phyloP scores from a whole-genome alignment of 2,797 vertebrate species.

The Epinephelus coioides region DNA sequence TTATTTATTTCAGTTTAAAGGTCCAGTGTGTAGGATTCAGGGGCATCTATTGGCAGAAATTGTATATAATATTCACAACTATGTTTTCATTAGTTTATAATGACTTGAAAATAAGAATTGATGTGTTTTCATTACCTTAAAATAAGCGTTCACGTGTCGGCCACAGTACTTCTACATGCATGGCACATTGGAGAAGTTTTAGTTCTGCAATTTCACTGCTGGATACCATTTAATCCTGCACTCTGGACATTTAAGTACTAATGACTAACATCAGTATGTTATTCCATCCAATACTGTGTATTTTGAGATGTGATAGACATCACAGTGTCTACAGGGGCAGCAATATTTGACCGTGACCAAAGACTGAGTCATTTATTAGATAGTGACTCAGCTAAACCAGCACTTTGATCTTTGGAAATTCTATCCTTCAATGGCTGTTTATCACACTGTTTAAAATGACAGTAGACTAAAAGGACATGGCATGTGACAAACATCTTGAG shows the following conservation, averaged over 20 bases:
- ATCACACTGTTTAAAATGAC: constrained; percentile 36
- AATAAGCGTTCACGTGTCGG: too few species aligned
- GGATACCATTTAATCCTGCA: too few species aligned
- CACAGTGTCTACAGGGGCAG: background rate
- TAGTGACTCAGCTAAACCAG: constrained; percentile 8
- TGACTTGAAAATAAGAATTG: too few species aligned
- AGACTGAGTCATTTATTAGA: constrained; percentile 11
- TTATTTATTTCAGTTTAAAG: background rate
- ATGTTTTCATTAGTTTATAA: too few species aligned
- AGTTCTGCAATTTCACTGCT: too few species aligned
- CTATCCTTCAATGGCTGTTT: constrained; percentile 25
- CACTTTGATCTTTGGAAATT: constrained; percentile 19
- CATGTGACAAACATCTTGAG: constrained; percentile 26
- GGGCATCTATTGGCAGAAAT: too few species aligned
- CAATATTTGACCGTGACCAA: background rate
- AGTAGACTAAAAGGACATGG: constrained; percentile 17
- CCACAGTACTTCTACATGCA: too few species aligned
- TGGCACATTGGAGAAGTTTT: too few species aligned
- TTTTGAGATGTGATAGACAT: constrained; percentile 1
- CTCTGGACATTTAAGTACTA: too few species aligned
- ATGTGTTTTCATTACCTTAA: too few species aligned
- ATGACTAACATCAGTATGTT: background rate
- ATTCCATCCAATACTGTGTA: background rate
- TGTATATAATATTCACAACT: too few species aligned
- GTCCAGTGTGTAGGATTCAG: too few species aligned